These are phyloP conservation scores for Chiloscyllium punctatum DNA, from an alignment of 2,797 vertebrate species.

Conservation along the genomic window DNA sequence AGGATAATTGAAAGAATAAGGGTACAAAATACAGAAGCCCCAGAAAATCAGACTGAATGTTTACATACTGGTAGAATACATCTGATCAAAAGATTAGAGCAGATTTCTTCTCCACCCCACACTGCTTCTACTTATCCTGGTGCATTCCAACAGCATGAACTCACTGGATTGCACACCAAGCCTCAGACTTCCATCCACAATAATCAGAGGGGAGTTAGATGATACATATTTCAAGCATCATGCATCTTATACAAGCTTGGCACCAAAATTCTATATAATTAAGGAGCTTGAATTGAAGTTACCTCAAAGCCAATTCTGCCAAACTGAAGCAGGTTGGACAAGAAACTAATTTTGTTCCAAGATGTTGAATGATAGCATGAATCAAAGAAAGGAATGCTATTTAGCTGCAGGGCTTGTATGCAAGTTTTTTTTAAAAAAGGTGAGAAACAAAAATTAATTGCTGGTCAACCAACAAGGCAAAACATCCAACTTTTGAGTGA, in stretches of 20 bases:
- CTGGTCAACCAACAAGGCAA: not conserved
- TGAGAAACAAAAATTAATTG: not conserved
- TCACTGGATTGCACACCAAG: not conserved
- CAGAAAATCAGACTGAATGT: not conserved
- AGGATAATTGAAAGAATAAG: too few relatives aligned
- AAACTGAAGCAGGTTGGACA: not conserved
- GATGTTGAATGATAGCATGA: too few relatives aligned
- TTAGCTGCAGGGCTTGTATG: too few relatives aligned
- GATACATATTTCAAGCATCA: not conserved
- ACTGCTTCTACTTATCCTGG: not conserved
- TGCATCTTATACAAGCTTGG: not conserved
- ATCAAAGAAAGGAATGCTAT: not conserved
- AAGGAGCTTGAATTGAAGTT: not conserved
- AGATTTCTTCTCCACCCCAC: too few relatives aligned
- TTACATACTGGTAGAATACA: not conserved
- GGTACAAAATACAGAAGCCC: not conserved
- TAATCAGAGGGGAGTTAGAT: not conserved
- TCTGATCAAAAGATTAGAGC: not conserved
- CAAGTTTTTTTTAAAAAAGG: not conserved
- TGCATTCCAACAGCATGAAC: not conserved
- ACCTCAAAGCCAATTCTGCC: not conserved
- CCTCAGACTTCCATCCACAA: not conserved
- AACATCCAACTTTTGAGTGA: not conserved
- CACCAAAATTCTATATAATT: not conserved
- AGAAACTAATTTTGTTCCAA: too few relatives aligned